A percentile compares a stretch with the other conserved stretches of the same genome.
phyloP scores from a whole-genome alignment of 1,140 invertebrate genomes.

The Drosophila punjabiensis region DNA sequence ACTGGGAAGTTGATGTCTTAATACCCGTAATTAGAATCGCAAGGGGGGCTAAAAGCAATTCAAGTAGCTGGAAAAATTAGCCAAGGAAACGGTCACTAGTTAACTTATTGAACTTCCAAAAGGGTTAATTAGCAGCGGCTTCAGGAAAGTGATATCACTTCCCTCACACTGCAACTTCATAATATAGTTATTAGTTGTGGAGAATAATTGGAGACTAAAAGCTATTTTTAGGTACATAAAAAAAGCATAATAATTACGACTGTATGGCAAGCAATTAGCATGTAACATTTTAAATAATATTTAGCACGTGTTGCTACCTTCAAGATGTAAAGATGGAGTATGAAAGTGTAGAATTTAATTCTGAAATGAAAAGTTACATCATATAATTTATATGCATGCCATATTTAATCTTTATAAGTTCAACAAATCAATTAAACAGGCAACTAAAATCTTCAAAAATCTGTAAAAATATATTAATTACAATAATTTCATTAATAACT shows the following conservation, averaged over 20 bases:
- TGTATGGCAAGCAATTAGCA: neutral
- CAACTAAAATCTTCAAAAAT: neutral
- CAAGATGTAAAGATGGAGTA: neutral
- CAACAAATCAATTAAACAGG: neutral
- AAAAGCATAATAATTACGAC: neutral
- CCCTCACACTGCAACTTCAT: neutral
- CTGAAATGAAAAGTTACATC: no score
- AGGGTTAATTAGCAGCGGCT: conserved; percentile 17
- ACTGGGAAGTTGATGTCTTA: conserved; percentile 57
- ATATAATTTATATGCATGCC: neutral
- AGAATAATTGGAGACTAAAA: neutral
- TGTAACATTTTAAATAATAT: neutral
- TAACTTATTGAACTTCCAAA: conserved; percentile 35
- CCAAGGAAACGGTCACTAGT: conserved; percentile 5
- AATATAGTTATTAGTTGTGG: conserved; percentile 3
- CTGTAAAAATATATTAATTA: neutral
- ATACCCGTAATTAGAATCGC: conserved; percentile 71
- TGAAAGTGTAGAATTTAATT: neutral
- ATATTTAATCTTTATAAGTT: neutral
- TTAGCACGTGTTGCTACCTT: neutral
- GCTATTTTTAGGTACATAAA: neutral
- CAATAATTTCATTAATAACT: neutral
- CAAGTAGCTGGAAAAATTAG: conserved; percentile 31
- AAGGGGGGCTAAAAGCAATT: conserved; percentile 39
- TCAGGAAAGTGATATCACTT: conserved; percentile 13